A percentile compares a stretch with the other conserved stretches of the same genome.
Conservation (phyloP, 2,888 invertebrate genomes). For the Maniola hyperantus region DNA sequence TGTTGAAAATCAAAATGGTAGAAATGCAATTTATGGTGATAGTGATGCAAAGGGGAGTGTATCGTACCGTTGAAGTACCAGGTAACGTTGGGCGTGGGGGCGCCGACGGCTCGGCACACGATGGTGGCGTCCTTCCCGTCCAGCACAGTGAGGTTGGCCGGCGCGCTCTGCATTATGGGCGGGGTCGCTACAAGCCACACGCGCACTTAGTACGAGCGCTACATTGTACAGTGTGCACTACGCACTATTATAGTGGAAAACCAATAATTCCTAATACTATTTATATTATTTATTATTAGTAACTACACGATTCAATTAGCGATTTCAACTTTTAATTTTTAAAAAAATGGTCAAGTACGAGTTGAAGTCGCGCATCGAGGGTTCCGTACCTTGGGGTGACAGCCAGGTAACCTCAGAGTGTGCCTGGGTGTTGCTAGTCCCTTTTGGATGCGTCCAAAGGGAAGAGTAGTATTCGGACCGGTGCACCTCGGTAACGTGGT, state of each 20-base stretch:
- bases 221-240: conserved; percentile 39
- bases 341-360: too few species aligned
- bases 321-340: neutral
- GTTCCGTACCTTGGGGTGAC: too few species aligned
- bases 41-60: neutral
- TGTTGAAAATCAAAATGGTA: neutral
- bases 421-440: too few species aligned
- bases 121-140: conserved; percentile 97
- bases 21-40: too few species aligned
- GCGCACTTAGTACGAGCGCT: conserved; percentile 60
- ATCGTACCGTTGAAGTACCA: conserved; percentile 95
- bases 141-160: conserved; percentile 93
- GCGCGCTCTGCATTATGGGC: conserved; percentile 92
- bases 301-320: conserved; percentile 32
- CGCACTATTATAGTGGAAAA: conserved; percentile 24
- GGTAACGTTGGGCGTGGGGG: conserved; percentile 94
- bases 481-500: too few species aligned
- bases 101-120: conserved; percentile 93
- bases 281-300: neutral
- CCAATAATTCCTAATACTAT: neutral
- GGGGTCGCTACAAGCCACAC: conserved; percentile 89
- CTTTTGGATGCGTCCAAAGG: too few species aligned
- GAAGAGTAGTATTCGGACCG: too few species aligned
- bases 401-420: too few species aligned
- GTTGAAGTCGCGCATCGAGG: too few species aligned